Percentiles rank a stretch among this genome's conserved stretches.
Conservation (phyloP, 2,888 invertebrate species). For the Lasioglossum marginatum region DNA sequence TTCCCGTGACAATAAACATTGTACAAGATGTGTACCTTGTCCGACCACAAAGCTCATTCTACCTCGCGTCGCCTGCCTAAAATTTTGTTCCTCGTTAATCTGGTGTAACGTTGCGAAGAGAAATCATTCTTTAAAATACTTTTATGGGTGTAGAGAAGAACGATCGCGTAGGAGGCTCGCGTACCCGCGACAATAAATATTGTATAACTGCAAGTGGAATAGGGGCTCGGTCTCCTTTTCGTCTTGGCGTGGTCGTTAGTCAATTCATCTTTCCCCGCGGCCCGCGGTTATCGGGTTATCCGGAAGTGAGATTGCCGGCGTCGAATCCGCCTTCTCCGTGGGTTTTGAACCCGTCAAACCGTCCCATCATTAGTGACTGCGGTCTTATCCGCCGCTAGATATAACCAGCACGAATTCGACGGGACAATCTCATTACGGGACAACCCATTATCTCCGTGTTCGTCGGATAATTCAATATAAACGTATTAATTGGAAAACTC, state of each 20-base stretch:
- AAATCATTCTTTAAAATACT: no score
- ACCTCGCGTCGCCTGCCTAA: no score
- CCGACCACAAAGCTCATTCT: no score
- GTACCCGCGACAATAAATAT: not conserved
- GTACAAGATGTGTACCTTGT: not conserved
- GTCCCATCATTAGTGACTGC: constrained; percentile 64
- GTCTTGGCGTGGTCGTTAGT: not conserved
- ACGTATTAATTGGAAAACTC: constrained; percentile 79
- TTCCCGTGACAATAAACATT: not conserved
- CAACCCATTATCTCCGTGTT: constrained; percentile 75
- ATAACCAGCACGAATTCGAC: constrained; percentile 70
- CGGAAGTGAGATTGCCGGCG: constrained; percentile 57
- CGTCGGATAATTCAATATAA: constrained; percentile 77
- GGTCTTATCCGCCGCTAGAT: constrained; percentile 66
- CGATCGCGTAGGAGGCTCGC: not conserved
- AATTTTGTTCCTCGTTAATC: no score
- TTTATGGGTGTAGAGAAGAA: no score
- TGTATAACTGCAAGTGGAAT: not conserved
- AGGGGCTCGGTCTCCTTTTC: not conserved
- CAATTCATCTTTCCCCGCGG: constrained; percentile 11
- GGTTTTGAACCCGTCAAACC: constrained; percentile 60
- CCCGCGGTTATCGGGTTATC: constrained; percentile 54
- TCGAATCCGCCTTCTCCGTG: constrained; percentile 44
- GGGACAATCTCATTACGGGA: constrained; percentile 73
- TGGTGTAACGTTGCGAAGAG: no score